Evolutionary conservation across 2,797 vertebrate genomes (phyloP).

Genomic region (Cheirogaleus major): DNA sequence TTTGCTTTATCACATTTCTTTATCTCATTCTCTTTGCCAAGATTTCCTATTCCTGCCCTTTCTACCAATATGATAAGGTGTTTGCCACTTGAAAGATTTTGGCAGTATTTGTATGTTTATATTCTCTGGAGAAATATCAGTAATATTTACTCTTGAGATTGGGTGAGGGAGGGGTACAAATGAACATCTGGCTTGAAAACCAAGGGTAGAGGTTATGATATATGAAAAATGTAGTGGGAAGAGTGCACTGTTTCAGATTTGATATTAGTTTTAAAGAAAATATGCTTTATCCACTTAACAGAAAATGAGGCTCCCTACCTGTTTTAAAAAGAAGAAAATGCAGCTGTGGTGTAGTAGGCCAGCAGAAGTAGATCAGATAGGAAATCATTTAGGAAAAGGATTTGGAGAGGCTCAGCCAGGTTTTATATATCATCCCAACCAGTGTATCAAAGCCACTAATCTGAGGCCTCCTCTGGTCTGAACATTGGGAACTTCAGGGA

Average conservation of each 20-base stretch:
- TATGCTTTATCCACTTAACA: neutral
- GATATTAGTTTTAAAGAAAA: conserved; percentile 9
- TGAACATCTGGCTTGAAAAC: conserved; percentile 1
- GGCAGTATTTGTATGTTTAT: neutral
- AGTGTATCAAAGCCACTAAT: neutral
- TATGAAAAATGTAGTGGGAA: neutral
- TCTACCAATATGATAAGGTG: neutral
- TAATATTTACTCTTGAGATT: neutral
- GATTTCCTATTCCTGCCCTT: neutral
- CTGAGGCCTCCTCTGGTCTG: neutral
- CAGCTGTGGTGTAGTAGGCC: neutral
- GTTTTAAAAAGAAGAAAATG: neutral
- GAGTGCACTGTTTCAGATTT: neutral
- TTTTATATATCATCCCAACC: neutral
- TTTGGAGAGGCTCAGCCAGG: neutral
- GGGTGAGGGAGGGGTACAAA: neutral
- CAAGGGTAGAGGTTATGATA: neutral
- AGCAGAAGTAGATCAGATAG: neutral
- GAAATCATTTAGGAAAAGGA: conserved; percentile 5
- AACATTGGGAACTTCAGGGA: neutral
- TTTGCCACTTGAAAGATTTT: conserved; percentile 18
- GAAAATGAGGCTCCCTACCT: neutral
- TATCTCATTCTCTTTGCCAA: neutral
- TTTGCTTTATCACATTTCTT: conserved; percentile 38
- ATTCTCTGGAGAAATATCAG: neutral